Conservation (phyloP, 2,113 vertebrate genomes). For the Catharus minimus region DNA sequence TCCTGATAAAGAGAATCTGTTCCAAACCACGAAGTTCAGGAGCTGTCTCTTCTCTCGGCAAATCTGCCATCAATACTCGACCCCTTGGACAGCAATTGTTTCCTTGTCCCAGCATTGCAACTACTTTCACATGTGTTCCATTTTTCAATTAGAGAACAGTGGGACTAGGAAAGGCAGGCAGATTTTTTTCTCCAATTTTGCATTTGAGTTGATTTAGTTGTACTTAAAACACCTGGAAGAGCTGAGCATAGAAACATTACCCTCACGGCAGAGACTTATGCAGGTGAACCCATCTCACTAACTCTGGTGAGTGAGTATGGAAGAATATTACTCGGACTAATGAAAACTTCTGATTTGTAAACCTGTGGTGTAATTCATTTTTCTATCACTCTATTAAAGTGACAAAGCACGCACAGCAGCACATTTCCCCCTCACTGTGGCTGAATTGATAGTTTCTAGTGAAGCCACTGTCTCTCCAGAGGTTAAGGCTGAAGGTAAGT, state of each 20-base stretch:
- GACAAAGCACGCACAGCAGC: not conserved
- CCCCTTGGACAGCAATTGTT: not conserved
- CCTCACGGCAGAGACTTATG: not conserved
- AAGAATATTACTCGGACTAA: not conserved
- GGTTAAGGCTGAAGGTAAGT: constrained; percentile 45
- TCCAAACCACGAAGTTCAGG: not conserved
- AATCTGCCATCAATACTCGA: not conserved
- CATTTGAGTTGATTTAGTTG: not conserved
- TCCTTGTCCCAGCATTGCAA: accelerated
- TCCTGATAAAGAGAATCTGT: not conserved
- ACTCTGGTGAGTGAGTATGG: not conserved
- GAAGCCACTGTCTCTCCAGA: not conserved
- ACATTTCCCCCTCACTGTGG: not conserved
- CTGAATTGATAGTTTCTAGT: constrained; percentile 13
- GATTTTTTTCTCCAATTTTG: not conserved
- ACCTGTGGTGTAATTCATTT: constrained; percentile 18
- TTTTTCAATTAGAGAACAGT: not conserved
- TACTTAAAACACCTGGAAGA: not conserved
- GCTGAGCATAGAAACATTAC: not conserved
- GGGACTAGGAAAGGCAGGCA: not conserved
- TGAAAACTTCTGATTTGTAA: constrained; percentile 46
- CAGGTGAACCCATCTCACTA: not conserved
- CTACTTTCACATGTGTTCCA: accelerated
- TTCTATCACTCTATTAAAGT: constrained; percentile 49
- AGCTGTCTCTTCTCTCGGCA: accelerated